Conservation (phyloP, 2,113 vertebrate genomes). For the Actenoides hombroni region DNA sequence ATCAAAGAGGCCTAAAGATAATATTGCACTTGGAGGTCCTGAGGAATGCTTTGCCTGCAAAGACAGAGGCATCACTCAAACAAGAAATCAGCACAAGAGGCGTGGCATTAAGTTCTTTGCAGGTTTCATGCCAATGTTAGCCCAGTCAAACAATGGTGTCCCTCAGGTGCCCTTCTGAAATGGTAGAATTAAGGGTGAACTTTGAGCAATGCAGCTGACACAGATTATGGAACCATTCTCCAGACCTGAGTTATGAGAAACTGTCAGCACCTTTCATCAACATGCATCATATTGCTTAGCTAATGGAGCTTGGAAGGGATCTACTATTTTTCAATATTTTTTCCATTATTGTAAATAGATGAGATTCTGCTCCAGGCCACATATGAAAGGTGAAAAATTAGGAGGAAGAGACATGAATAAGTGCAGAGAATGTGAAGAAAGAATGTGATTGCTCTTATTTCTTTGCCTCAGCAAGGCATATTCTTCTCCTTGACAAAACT, state of each 20-base stretch:
- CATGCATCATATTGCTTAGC: constrained; percentile 1
- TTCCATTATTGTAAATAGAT: constrained; percentile 58
- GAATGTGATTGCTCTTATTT: neutral
- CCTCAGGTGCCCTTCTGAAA: neutral
- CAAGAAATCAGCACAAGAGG: neutral
- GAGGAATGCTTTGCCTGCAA: neutral
- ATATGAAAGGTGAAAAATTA: constrained; percentile 56
- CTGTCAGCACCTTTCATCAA: constrained; percentile 43
- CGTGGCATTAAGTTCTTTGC: neutral
- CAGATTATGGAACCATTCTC: neutral
- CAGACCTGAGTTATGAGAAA: neutral
- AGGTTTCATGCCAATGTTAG: neutral
- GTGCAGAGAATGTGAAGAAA: neutral
- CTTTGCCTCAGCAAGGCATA: neutral
- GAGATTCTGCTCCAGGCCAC: constrained; percentile 49
- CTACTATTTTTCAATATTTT: constrained; percentile 59
- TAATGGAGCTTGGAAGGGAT: constrained; percentile 35
- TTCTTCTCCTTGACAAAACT: neutral
- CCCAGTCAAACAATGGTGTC: neutral
- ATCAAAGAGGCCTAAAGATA: neutral
- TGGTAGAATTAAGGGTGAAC: neutral
- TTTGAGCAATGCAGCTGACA: neutral
- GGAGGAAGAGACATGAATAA: constrained; percentile 24
- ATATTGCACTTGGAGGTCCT: rapidly evolving
- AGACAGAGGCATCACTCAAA: neutral